Evolutionary conservation across 2,888 invertebrate species (phyloP), one percentile per base, ranked within the genome.

Genomic region (Lomographa bimaculata): DNA sequence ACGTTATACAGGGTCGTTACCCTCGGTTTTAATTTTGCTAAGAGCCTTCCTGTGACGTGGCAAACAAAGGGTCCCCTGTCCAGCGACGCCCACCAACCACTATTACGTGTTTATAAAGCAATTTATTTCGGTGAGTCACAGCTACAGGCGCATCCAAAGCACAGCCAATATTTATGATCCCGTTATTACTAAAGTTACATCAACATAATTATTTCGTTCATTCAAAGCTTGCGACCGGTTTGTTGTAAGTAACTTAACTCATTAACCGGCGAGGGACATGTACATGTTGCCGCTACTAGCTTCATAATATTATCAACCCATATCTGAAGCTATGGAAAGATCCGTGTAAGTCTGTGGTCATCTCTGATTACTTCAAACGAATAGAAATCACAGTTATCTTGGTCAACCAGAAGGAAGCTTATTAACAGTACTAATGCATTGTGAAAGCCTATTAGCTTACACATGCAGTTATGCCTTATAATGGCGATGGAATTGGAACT

Each of bases 21-120:
- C 77, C 81, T 64, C 61, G 41, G 53, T 63, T 80, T 83, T 86
- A 85, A 89, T 87, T 84, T 84, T 60, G 68, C 83, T 81, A 71
- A 89, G 85, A 84, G 86, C 79, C 71, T 75, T 79, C 79, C 81
- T 68, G 78, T 77, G 68, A 75, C 75, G 75, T 68, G 55, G 66
- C 72, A 82, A 87, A 86, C 85, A 86, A 80, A 83, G 85, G 81
- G 84, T 72, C 82, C 77, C 60, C 60, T 69, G 79, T 62, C 78
- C 80, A 79, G 70, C 71, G 70, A 71, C 81, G 71, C 82, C 87
- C 78, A 79, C 77, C 64, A n/a, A 56, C 65, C 64, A 67, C 73
- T 69, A 72, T 76, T 69, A 74, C 63, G 50, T 63, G 64, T 62
- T 66, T 74, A 68, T 77, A 75, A 71, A 77, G 69, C 72, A 73